phyloP scores from a whole-genome alignment of 2,888 invertebrate species.

The Cerastis leucographa region DNA sequence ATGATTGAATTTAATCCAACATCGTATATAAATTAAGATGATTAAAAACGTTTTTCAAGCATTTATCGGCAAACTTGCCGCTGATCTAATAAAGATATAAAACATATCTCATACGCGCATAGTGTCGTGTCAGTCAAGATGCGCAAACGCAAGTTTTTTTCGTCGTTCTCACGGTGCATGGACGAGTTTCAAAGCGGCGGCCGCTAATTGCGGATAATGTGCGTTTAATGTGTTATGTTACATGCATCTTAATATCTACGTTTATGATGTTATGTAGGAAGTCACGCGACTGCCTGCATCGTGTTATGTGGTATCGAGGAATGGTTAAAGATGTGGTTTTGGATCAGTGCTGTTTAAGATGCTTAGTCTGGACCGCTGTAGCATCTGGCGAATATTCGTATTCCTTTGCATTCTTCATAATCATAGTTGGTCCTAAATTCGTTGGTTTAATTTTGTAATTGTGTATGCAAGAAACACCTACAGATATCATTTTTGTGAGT shows the following conservation, averaged over 20 bases:
- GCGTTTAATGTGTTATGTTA: slow-evolving; percentile 66
- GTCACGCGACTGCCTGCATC: slow-evolving; percentile 34
- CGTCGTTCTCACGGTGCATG: slow-evolving; percentile 65
- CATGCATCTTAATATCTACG: slow-evolving; percentile 65
- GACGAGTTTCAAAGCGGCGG: slow-evolving; percentile 60
- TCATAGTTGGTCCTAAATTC: neutral
- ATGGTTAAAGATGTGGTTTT: neutral
- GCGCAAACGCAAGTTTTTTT: slow-evolving; percentile 55
- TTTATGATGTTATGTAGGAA: slow-evolving; percentile 49
- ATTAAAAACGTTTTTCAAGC: neutral
- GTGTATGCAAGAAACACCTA: neutral
- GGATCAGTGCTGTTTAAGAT: neutral
- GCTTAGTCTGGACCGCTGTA: neutral
- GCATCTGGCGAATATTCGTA: neutral
- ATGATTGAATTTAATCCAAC: neutral
- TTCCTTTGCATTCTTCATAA: neutral
- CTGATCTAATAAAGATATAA: slow-evolving; percentile 22
- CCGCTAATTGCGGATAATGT: slow-evolving; percentile 68
- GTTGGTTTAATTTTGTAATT: neutral
- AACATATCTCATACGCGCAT: slow-evolving; percentile 18
- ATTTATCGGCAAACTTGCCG: neutral
- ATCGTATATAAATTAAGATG: neutral
- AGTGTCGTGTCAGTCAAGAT: slow-evolving; percentile 43
- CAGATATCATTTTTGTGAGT: neutral
- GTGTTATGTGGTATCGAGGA: neutral